A percentile compares a stretch with the other conserved stretches of the same genome.
Conservation (phyloP, 2,888 invertebrate species). For the Muschampia plurimacula region DNA sequence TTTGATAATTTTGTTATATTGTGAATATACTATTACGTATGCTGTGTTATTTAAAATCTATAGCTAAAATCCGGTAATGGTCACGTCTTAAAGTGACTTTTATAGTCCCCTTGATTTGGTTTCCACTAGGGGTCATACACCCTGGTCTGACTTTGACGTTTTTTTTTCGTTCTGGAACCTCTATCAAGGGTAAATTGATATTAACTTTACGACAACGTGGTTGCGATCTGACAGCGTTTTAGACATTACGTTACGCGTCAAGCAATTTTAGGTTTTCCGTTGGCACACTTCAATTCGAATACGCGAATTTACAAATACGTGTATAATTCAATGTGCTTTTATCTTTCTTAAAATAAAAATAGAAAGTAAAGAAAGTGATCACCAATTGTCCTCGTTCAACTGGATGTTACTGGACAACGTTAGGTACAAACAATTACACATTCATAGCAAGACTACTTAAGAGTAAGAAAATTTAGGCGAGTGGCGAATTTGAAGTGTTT, state of each 20-base stretch:
- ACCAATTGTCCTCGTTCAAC: constrained; percentile 59
- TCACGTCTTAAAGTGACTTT: constrained; percentile 90
- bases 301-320: constrained; percentile 34
- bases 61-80: constrained; percentile 66
- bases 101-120: constrained; percentile 89
- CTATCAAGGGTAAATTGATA: constrained; percentile 62
- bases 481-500: constrained; percentile 56
- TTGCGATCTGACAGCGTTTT: constrained; percentile 19
- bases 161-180: constrained; percentile 60
- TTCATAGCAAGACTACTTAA: constrained; percentile 65
- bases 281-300: constrained; percentile 38
- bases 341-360: constrained; percentile 15
- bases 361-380: constrained; percentile 26
- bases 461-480: constrained; percentile 59
- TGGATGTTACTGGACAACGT: constrained; percentile 62
- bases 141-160: constrained; percentile 71
- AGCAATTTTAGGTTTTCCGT: constrained; percentile 29
- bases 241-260: constrained; percentile 24
- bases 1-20: background rate
- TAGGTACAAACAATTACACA: constrained; percentile 64
- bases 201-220: constrained; percentile 41
- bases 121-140: constrained; percentile 90
- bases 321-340: constrained; percentile 34
- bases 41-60: constrained; percentile 39
- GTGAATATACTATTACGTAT: constrained; percentile 43